Evolutionary conservation across 2,113 vertebrate species (phyloP).

Genomic region (Ailurus styani): DNA sequence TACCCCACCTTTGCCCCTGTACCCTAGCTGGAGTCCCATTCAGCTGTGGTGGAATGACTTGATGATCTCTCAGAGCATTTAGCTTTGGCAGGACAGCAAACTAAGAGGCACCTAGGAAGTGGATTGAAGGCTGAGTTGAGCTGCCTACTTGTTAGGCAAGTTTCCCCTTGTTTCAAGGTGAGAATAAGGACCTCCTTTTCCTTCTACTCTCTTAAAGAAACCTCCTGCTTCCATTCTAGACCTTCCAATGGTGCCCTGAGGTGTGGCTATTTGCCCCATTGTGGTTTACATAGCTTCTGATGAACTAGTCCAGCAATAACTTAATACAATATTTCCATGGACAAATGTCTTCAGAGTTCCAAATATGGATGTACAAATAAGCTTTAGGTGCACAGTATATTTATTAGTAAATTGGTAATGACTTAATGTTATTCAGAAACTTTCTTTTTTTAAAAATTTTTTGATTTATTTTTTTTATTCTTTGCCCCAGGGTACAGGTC

Average conservation of each 20-base stretch:
- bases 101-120: not conserved
- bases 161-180: not conserved
- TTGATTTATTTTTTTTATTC: no score
- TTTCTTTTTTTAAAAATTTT: no score
- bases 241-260: not conserved
- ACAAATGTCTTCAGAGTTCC: not conserved
- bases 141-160: not conserved
- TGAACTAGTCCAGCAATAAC: not conserved
- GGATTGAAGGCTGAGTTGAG: not conserved
- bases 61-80: not conserved
- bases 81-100: not conserved
- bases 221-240: not conserved
- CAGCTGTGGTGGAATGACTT: not conserved
- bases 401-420: not conserved
- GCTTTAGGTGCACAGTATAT: not conserved
- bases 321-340: not conserved
- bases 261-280: not conserved
- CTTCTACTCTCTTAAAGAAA: not conserved
- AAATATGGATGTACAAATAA: not conserved
- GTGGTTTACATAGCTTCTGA: not conserved
- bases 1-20: not conserved
- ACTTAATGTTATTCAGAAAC: conserved; percentile 20
- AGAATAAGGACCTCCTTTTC: not conserved
- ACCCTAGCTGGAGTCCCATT: not conserved
- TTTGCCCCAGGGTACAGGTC: no score